Evolutionary conservation across 2,888 invertebrate genomes (phyloP), one percentile per base, ranked within the genome.

Genomic region (Lochmaea capreae): DNA sequence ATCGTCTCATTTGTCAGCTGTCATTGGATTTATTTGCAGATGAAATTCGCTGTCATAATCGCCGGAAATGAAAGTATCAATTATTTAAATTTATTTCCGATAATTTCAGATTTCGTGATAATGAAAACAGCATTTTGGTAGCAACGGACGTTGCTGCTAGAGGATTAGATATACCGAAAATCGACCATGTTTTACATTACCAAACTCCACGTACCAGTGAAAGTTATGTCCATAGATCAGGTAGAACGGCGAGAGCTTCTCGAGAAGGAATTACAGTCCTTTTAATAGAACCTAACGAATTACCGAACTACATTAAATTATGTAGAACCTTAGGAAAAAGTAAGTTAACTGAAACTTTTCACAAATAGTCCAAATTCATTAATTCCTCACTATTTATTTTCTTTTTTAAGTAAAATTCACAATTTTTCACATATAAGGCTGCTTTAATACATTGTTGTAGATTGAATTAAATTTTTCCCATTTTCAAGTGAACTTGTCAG

Each of bases 91-190:
- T 33, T 5, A 33, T 33, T 33, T 33, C 5, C 33, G 1, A 57
- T 72, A 68, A 82, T 84, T 54, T 71, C 18, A 93, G 93, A 77
- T 95, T 95, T 86, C 91, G 93, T 52, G 92, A 91, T 72, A 90
- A 92, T 80, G 89, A 91, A 0, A 90, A 91, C 78, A 93, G 94
- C 0, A 85, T 99, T 9, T 87, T 99, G 49, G 91, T 99, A 74
- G 93, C 99, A 3, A 99, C 98, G 0, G 99, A 99, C 89, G 98
- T 99, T 6, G 99, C 99, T 0, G 98, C 99, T 0, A 90, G 99
- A 72, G 99, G 99, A 0, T 88, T 99, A 61, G 99, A 99, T 88
- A 97, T 99, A 81, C 95, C 97, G 0, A 91, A 93, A 80, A 94
- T 99, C 2, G 93, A 98, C 79, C 97, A 98, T 88, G 98, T 99